These are phyloP conservation scores for Leptinotarsa texana DNA, from an alignment of 1,140 invertebrate species.

Conservation along the genomic window DNA sequence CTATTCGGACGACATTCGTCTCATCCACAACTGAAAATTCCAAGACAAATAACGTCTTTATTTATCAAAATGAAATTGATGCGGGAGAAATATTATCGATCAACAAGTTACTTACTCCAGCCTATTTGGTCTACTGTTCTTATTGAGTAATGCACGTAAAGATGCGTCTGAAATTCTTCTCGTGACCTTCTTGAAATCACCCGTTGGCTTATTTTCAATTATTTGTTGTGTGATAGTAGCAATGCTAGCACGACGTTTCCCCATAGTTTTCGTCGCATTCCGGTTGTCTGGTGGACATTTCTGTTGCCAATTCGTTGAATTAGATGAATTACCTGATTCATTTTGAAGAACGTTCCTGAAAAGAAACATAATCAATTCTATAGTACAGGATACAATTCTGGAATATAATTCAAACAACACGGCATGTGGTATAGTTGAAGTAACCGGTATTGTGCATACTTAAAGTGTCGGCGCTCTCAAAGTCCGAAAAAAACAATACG, in stretches of 20 bases:
- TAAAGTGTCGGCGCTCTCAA: too few species aligned
- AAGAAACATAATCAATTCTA: background rate
- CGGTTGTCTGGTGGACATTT: conserved; percentile 25
- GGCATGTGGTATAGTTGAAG: too few species aligned
- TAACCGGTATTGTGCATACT: too few species aligned
- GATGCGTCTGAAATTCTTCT: conserved; percentile 48
- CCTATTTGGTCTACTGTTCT: conserved; percentile 43
- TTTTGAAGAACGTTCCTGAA: conserved; percentile 50
- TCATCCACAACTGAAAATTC: too few species aligned
- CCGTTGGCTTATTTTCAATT: conserved; percentile 17
- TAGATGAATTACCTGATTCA: conserved; percentile 32
- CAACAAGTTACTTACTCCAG: conserved; percentile 48
- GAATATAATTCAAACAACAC: too few species aligned
- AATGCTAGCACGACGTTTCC: conserved; percentile 50
- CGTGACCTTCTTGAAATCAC: conserved; percentile 38
- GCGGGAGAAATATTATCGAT: background rate
- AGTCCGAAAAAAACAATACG: too few species aligned
- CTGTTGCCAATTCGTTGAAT: conserved; percentile 28
- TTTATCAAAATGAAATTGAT: too few species aligned
- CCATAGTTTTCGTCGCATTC: conserved; percentile 27
- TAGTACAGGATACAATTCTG: too few species aligned
- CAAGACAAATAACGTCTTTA: background rate
- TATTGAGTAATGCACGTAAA: conserved; percentile 40
- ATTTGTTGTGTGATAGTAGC: conserved; percentile 39
- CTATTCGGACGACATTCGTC: too few species aligned